These are phyloP conservation scores for Scaptodrosophila latifasciaeformis DNA, from an alignment of 2,888 invertebrate genomes.

Conservation along the genomic window DNA sequence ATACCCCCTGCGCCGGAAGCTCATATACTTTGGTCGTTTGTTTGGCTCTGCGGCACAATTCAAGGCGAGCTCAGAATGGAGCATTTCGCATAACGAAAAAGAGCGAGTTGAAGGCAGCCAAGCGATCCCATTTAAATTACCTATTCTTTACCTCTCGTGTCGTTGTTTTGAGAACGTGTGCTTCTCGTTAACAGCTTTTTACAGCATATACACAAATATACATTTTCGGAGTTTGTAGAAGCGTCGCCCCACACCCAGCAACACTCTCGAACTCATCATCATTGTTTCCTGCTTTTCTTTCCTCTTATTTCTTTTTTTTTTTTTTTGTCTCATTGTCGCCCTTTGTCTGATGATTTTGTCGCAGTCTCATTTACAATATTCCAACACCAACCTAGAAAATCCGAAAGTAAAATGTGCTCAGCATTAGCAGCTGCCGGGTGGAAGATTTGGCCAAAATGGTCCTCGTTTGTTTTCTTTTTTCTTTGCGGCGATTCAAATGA, in stretches of 20 bases:
- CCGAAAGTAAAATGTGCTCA: slow-evolving; percentile 40
- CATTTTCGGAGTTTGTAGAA: too few species aligned
- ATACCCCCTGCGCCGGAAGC: neutral
- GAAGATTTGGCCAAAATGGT: too few species aligned
- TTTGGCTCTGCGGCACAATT: slow-evolving; percentile 2
- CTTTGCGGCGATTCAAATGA: slow-evolving; percentile 1
- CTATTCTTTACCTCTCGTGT: slow-evolving; percentile 30
- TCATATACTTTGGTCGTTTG: slow-evolving; percentile 27
- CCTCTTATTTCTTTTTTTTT: too few species aligned
- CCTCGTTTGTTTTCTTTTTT: slow-evolving; percentile 13
- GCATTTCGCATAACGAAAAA: too few species aligned
- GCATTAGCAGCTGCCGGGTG: slow-evolving; percentile 47
- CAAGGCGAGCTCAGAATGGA: too few species aligned
- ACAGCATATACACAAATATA: slow-evolving; percentile 25
- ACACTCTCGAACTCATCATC: too few species aligned
- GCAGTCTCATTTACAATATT: slow-evolving; percentile 62
- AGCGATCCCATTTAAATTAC: slow-evolving; percentile 8
- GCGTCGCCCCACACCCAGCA: too few species aligned
- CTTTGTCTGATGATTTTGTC: slow-evolving; percentile 46
- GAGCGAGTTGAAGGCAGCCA: neutral
- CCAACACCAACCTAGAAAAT: slow-evolving; percentile 6
- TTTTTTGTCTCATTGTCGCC: slow-evolving; percentile 32
- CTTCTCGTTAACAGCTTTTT: slow-evolving; percentile 51
- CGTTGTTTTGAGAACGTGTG: slow-evolving; percentile 1
- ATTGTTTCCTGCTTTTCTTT: too few species aligned